These are phyloP conservation scores for Megaleporinus macrocephalus DNA, from an alignment of 2,113 vertebrate species.

Conservation along the genomic window DNA sequence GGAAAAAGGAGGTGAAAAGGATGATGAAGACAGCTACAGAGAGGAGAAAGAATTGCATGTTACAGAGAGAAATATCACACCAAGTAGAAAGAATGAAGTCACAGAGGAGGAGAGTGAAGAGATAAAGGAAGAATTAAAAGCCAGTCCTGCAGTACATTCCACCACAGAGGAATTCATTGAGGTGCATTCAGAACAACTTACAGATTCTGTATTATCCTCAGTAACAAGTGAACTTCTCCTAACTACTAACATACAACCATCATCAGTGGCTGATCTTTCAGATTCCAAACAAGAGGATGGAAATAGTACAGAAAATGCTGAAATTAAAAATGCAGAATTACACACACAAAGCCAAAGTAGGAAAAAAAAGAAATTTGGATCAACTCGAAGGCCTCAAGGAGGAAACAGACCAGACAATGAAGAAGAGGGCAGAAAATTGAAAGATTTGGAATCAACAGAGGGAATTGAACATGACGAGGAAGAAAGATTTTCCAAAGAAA, in stretches of 20 bases:
- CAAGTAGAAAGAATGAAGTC: not conserved
- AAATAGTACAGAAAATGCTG: not conserved
- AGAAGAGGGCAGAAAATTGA: not conserved
- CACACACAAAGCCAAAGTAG: not conserved
- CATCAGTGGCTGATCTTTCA: not conserved
- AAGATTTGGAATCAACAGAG: not conserved
- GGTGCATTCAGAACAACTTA: not conserved
- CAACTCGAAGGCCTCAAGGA: not conserved
- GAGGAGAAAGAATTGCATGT: not conserved
- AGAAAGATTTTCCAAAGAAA: not conserved
- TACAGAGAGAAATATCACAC: not conserved
- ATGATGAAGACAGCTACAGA: not conserved
- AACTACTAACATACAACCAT: not conserved
- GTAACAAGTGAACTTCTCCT: not conserved
- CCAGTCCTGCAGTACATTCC: not conserved
- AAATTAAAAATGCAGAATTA: not conserved
- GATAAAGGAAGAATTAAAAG: conserved; percentile 8
- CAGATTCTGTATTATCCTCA: not conserved
- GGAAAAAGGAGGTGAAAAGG: conserved; percentile 1
- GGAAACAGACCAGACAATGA: not conserved
- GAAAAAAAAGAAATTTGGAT: conserved; percentile 35
- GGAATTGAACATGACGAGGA: not conserved
- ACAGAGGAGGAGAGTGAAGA: not conserved
- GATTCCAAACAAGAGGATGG: not conserved
- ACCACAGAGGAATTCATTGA: not conserved